phyloP scores from a whole-genome alignment of 23 tunicate species.

The Ascidia mentula region DNA sequence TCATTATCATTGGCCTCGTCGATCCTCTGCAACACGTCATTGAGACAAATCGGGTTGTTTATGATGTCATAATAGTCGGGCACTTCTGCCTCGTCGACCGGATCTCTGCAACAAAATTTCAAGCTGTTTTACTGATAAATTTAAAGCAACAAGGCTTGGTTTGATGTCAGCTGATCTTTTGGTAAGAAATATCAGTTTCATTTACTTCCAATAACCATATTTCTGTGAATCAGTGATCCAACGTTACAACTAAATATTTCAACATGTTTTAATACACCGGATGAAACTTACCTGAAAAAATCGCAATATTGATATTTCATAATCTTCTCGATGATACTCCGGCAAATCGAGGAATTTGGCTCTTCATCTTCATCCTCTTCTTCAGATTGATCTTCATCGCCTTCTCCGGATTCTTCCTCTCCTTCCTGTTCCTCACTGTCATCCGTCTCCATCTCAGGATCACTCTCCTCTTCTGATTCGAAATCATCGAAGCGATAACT shows the following conservation, averaged over 20 bases:
- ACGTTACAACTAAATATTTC: neutral
- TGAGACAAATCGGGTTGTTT: slow-evolving; percentile 28
- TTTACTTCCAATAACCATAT: too few species aligned
- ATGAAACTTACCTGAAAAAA: slow-evolving; percentile 40
- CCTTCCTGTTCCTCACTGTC: slow-evolving; percentile 26
- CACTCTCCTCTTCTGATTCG: slow-evolving; percentile 8
- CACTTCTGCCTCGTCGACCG: slow-evolving; percentile 22
- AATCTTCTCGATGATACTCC: slow-evolving; percentile 44
- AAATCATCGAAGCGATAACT: slow-evolving; percentile 3
- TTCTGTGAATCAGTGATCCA: neutral
- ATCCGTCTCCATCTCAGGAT: slow-evolving; percentile 30
- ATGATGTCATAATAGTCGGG: slow-evolving; percentile 51
- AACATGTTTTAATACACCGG: neutral
- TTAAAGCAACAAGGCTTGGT: too few species aligned
- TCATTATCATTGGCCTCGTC: slow-evolving; percentile 17
- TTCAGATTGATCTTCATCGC: neutral
- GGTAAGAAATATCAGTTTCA: too few species aligned
- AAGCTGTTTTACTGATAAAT: too few species aligned
- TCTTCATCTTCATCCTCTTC: slow-evolving; percentile 38
- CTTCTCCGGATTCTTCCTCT: slow-evolving; percentile 19
- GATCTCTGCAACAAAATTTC: slow-evolving; percentile 26
- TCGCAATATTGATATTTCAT: slow-evolving; percentile 55
- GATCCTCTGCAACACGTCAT: slow-evolving; percentile 9
- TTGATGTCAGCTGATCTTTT: too few species aligned
- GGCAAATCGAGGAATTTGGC: slow-evolving; percentile 17